Conservation (phyloP, 2,113 vertebrate genomes). For the Aegypius monachus region DNA sequence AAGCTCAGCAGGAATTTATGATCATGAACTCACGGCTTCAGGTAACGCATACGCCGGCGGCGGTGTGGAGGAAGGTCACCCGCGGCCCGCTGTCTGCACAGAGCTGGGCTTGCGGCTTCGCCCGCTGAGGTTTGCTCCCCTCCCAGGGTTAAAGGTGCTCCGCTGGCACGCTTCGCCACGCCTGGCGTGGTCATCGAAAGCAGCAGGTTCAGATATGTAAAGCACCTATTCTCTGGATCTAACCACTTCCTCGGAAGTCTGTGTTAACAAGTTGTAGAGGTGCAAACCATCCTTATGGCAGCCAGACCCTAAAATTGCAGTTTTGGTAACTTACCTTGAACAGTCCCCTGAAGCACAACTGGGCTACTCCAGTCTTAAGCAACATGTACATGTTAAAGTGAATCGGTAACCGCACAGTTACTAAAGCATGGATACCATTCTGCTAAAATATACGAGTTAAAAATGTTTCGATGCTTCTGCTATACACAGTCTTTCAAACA, state of each 20-base stretch:
- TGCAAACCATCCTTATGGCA: accelerated
- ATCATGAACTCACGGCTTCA: constrained; percentile 77
- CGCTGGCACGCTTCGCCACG: accelerated
- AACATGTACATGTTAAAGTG: accelerated
- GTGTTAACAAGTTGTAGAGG: accelerated
- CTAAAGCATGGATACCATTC: neutral
- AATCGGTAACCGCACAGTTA: neutral
- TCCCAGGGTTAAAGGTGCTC: accelerated
- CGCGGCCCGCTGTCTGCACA: accelerated
- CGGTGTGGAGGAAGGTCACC: neutral
- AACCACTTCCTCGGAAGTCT: accelerated
- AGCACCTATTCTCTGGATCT: accelerated
- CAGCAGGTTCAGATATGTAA: accelerated
- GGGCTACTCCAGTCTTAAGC: neutral
- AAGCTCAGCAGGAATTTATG: constrained; percentile 85
- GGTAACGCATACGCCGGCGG: constrained; percentile 56
- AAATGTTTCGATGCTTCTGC: neutral
- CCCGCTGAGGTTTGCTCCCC: accelerated
- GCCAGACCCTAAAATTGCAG: neutral
- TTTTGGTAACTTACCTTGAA: neutral
- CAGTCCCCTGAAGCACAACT: neutral
- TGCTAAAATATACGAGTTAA: neutral
- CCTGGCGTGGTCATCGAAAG: accelerated
- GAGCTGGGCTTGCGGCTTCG: accelerated
- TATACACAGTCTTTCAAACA: too few relatives aligned